These are phyloP conservation scores for Channa maculata DNA, from an alignment of 2,113 vertebrate genomes.

Conservation along the genomic window DNA sequence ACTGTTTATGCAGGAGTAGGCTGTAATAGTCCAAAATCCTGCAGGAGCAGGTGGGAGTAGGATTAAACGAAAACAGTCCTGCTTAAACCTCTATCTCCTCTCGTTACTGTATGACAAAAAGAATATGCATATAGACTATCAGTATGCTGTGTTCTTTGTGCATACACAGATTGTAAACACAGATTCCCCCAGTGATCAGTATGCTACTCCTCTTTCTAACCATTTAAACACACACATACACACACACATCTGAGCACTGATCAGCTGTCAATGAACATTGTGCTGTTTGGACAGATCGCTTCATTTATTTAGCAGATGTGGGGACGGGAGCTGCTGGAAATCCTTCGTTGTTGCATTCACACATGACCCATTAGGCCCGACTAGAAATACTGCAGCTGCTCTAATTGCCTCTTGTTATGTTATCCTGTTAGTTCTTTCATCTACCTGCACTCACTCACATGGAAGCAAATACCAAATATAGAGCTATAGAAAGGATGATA, in stretches of 20 bases:
- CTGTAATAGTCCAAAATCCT: constrained; percentile 32
- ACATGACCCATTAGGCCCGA: constrained; percentile 67
- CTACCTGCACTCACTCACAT: constrained; percentile 42
- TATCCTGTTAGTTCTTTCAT: constrained; percentile 60
- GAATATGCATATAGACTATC: constrained; percentile 39
- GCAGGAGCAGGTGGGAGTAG: constrained; percentile 35
- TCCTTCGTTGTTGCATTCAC: constrained; percentile 60
- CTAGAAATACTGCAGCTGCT: constrained; percentile 68
- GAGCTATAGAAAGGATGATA: background rate
- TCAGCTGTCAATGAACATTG: constrained; percentile 60
- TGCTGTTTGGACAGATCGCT: constrained; percentile 52
- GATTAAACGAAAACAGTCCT: constrained; percentile 44
- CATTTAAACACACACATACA: background rate
- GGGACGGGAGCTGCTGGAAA: constrained; percentile 51
- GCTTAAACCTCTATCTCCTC: constrained; percentile 30
- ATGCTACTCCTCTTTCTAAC: constrained; percentile 21
- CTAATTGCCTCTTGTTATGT: constrained; percentile 68
- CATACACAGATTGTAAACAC: constrained; percentile 9
- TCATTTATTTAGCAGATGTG: constrained; percentile 74
- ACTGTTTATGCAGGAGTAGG: constrained; percentile 22
- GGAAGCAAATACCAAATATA: constrained; percentile 24
- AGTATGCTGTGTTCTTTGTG: background rate
- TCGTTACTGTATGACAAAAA: constrained; percentile 23
- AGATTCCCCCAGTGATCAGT: constrained; percentile 33
- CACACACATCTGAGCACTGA: constrained; percentile 7